Base-by-base conservation (phyloP, 2,888 invertebrate species). In the Hypomecis atomaria region DNA sequence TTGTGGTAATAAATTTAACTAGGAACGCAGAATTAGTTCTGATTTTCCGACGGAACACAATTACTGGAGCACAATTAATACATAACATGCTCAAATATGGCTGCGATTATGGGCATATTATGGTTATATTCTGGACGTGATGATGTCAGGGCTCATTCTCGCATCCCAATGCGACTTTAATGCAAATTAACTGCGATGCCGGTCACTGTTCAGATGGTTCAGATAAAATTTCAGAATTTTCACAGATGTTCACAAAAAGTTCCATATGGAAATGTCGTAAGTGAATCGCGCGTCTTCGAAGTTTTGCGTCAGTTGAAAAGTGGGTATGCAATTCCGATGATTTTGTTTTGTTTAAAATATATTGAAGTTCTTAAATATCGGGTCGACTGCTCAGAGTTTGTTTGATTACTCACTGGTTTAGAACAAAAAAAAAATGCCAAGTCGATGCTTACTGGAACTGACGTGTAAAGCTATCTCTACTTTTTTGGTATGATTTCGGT, bases 141-240 rank as follows among this genome's bases (percentile, higher is more conserved):
- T 61, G 65, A 65, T 65, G 67, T 45, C 56, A 44, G 38, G 38
- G 23, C 23, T 53, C 53, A 47, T 53, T 54, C 49, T 38, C 58
- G 65, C 68, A 69, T 69, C 63, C 65, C 63, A 72, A 71, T 66
- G 69, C 54, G 57, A 38, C 58, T 62, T 71, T 73, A 69, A 72
- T 76, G 74, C 71, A 72, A 76, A 75, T 65, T 33, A n/a, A 44
- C 49, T 54, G 55, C 50, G 62, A 60, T 65, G 59, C 62, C 11
- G 45, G 10, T 45, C 9, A 62, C 66, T 50, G 64, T 59, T 50
- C 42, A 9, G 43, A 45, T 23, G 23, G 3, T 23, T 23, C 40
- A 40, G 40, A 40, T 40, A 7, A 11, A 50, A n/a, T 48, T 36
- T 49, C 9, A 6, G 9, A 52, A 23, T 52, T 33, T 58, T 54